Evolutionary conservation across 1,140 invertebrate species (phyloP).

Genomic region (Brachionus rubens): DNA sequence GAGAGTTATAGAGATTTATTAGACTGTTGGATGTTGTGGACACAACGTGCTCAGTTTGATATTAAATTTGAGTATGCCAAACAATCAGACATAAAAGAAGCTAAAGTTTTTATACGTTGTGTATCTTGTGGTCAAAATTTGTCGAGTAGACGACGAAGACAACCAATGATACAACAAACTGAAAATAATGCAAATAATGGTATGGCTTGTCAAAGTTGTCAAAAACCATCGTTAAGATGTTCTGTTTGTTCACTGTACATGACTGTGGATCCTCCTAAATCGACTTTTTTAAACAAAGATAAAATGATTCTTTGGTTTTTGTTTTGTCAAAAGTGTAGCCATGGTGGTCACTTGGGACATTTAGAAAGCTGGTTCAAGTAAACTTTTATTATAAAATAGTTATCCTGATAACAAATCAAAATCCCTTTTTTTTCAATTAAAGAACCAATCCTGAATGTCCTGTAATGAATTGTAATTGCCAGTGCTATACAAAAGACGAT

Average conservation of each 20-base stretch:
- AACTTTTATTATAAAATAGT: background rate
- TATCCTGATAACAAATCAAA: too few relatives aligned
- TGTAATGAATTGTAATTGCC: conserved; percentile 38
- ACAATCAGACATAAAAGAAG: too few relatives aligned
- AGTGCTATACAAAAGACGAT: conserved; percentile 31
- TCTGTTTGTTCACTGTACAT: conserved; percentile 32
- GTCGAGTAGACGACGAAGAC: background rate
- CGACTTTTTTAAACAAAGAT: background rate
- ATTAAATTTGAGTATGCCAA: background rate
- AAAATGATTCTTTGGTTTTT: conserved; percentile 40
- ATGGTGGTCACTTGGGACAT: conserved; percentile 40
- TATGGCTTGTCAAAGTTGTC: conserved; percentile 39
- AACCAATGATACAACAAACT: background rate
- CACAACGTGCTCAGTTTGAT: conserved; percentile 8
- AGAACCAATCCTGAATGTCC: conserved; percentile 43
- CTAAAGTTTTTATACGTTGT: background rate
- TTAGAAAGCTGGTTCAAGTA: conserved; percentile 37
- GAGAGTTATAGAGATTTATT: conserved; percentile 33
- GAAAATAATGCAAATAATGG: conserved; percentile 18
- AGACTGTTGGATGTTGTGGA: conserved; percentile 39
- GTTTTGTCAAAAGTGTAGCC: conserved; percentile 45
- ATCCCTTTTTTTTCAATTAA: too few relatives aligned
- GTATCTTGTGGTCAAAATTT: conserved; percentile 27
- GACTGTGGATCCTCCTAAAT: conserved; percentile 42
- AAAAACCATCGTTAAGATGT: conserved; percentile 13